Base-by-base conservation (phyloP, 2,797 vertebrate species). In the Hydrocynus forskahlii region DNA sequence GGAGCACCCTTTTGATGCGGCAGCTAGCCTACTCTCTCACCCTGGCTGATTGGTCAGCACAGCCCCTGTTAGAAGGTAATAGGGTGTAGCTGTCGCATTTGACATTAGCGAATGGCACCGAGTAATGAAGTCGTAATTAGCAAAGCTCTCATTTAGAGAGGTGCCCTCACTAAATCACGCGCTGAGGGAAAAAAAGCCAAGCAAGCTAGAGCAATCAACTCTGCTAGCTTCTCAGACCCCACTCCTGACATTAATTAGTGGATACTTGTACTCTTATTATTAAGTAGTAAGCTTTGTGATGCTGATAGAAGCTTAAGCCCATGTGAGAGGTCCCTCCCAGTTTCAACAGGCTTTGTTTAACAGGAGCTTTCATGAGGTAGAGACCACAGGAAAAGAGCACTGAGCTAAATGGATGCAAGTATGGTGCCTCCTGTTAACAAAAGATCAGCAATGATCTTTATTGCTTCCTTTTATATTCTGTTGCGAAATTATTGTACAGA, bases 161-260 rank as follows among this genome's bases (percentile, higher is more conserved):
- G 59, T 84, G 80, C 64, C 69, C 82, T 77, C 55, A 40, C 75
- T 83, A 76, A 82, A 91, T 86, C 77, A 64, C 63, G 83, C 85
- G 86, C 72, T 48, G 45, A 48, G 45, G 12, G 67, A 81, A 92
- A 82, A 76, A 76, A 40, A 54, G 52, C 78, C 67, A 82, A 76
- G 84, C 85, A 87, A 83, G 84, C 87, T 91, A 64, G 80, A 63
- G 75, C 85, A 83, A 67, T 86, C 89, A 85, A 81, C 81, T 79
- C 69, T 85, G 86, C 84, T 81, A 78, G 80, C 84, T 87, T 81
- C 23, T 70, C 81, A 62, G 66, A 78, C 83, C 87, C 84, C 45
- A 69, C 85, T 87, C 64, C 82, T 80, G 81, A 85, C 86, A 79
- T 76, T 89, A 88, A 92, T 93, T 89, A 91, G 71, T 57, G 78